Conservation (phyloP, 2,113 vertebrate species). For the Rhinolophus sinicus region DNA sequence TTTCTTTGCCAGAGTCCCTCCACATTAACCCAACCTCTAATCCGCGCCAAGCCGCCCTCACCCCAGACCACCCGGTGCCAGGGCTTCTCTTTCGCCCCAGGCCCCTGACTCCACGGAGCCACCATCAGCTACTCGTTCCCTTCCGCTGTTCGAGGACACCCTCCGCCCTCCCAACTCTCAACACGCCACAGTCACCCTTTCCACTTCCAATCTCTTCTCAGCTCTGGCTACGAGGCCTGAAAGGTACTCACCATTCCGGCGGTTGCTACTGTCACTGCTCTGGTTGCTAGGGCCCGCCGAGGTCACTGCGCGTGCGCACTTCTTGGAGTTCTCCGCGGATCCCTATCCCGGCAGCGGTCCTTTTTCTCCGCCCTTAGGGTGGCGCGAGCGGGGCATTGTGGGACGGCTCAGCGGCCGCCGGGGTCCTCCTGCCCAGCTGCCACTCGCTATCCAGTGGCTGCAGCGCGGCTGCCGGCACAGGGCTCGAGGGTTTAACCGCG, state of each 20-base stretch:
- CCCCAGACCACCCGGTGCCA: neutral
- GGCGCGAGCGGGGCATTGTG: constrained; percentile 74
- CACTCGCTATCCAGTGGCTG: rapidly evolving
- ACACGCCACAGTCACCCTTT: neutral
- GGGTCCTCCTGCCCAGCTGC: neutral
- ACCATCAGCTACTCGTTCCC: neutral
- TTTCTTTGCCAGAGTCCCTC: neutral
- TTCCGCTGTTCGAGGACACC: neutral
- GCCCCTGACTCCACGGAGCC: neutral
- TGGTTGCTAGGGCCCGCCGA: constrained; percentile 86
- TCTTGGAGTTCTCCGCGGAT: rapidly evolving
- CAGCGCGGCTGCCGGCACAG: rapidly evolving
- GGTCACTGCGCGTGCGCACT: constrained; percentile 81
- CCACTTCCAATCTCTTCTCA: neutral
- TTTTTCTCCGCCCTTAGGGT: constrained; percentile 17
- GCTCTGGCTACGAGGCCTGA: neutral
- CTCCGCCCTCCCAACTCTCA: neutral
- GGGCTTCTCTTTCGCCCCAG: neutral
- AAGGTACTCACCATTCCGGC: constrained; percentile 85
- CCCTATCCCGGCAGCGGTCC: neutral
- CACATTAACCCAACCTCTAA: neutral
- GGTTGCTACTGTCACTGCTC: constrained; percentile 86
- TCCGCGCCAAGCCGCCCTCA: neutral
- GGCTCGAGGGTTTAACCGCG: rapidly evolving
- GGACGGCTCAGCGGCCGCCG: neutral